Evolutionary conservation across 1,140 invertebrate species (phyloP), one percentile per base, ranked within the genome.

Genomic region (Diprion similis): DNA sequence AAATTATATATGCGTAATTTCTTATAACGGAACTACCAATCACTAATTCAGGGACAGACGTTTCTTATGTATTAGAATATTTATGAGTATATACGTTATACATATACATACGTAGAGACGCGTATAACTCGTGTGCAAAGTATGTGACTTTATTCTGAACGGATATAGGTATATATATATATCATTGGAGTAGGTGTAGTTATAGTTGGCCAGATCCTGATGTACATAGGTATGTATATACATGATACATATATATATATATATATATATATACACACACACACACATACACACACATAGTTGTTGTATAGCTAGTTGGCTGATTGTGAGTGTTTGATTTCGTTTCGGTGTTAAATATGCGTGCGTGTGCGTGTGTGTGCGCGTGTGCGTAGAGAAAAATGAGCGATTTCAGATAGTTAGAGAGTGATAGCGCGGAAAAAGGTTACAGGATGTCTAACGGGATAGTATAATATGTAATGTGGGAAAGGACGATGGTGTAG

Each of bases 271-370:
- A 64, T 7, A 64, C 0, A 64, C 17, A 17, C 17, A 64, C 59
- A 64, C 17, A 64, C 17, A 64, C 17, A 2, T 7, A 6, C 17
- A 64, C 17, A 1, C 59, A 64, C 17, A n/a, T 68, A 68, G 66
- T 68, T 45, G 66, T 45, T 68, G 18, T 68, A 18, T 19, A 68
- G 18, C 1, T 68, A 68, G 51, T 59, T 59, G n/a, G 51, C n/a
- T 68, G 17, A n/a, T 76, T 73, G n/a, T n/a, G 73, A 72, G 76
- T 75, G 76, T 72, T 72, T 64, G 65, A 10, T 66, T 4, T 59
- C 47, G 70, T 71, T 73, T 76, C 65, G 51, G 71, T 77, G 73
- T 69, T 48, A 47, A 64, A 69, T 70, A 24, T 47, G 24, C 8
- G 19, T 67, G 17, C 17, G 17, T 37, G 51, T 37, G 24, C 24